Evolutionary conservation across 2,113 vertebrate genomes (phyloP).

Genomic region (Phycodurus eques): DNA sequence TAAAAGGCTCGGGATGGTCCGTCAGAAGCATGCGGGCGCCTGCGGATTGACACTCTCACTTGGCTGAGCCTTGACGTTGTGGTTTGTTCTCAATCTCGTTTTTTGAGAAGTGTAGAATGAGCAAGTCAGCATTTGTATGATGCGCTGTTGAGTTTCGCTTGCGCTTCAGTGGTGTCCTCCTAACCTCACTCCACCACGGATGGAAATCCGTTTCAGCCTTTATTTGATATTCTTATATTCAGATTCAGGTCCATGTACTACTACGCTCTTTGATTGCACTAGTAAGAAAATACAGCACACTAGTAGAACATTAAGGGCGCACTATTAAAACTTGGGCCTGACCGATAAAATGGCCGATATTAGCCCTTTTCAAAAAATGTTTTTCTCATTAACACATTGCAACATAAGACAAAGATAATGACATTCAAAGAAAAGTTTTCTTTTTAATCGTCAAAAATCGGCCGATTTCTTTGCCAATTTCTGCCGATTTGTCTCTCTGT

Average conservation of each 20-base stretch:
- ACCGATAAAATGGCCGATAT: too few species aligned
- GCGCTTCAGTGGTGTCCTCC: constrained; percentile 15
- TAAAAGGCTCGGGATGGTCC: constrained; percentile 57
- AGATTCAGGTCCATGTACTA: neutral
- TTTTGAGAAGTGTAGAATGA: constrained; percentile 2
- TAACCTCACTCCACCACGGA: neutral
- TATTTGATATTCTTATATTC: neutral
- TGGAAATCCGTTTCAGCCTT: neutral
- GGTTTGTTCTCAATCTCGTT: neutral
- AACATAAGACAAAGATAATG: too few species aligned
- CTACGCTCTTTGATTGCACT: too few species aligned
- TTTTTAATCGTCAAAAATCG: too few species aligned
- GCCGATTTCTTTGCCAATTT: too few species aligned
- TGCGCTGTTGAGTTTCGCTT: constrained; percentile 36
- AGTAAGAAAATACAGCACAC: too few species aligned
- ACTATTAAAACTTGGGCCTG: too few species aligned
- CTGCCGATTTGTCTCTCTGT: too few species aligned
- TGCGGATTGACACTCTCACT: constrained; percentile 29
- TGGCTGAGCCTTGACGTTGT: constrained; percentile 44
- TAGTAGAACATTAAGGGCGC: too few species aligned
- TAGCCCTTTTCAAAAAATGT: too few species aligned
- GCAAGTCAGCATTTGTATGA: constrained; percentile 44
- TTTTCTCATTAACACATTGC: too few species aligned
- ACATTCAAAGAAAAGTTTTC: too few species aligned
- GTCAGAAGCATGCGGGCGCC: constrained; percentile 69